A percentile compares a stretch with the other conserved stretches of the same genome.
These are phyloP conservation scores for Drosophila sulfurigaster DNA, from an alignment of 1,140 invertebrate genomes.

Conservation along the genomic window DNA sequence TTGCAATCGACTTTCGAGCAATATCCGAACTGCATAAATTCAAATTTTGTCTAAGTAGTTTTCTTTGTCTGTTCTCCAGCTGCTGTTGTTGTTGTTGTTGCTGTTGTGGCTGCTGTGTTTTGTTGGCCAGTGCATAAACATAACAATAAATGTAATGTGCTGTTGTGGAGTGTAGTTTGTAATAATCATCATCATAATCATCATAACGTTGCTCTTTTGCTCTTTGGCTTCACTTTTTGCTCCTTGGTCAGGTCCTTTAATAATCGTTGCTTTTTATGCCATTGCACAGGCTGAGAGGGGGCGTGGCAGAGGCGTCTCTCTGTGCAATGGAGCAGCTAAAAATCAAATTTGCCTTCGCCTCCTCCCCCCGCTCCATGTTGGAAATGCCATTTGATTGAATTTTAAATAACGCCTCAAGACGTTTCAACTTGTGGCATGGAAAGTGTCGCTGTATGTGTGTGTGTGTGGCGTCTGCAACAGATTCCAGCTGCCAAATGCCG, in stretches of 20 bases:
- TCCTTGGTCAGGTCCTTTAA: constrained; percentile 43
- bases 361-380: background rate
- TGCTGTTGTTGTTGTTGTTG: background rate
- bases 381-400: constrained; percentile 68
- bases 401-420: constrained; percentile 57
- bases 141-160: constrained; percentile 50
- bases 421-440: constrained; percentile 18
- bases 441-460: background rate
- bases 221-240: background rate
- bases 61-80: background rate
- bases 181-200: constrained; percentile 50
- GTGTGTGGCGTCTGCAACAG: background rate
- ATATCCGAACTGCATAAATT: constrained; percentile 41
- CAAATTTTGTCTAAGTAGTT: constrained; percentile 26
- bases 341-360: constrained; percentile 41
- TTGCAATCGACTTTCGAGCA: background rate
- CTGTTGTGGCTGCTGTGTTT: background rate
- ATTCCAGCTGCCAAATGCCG: constrained; percentile 10
- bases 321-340: constrained; percentile 40
- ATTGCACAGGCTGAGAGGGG: constrained; percentile 22
- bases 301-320: background rate
- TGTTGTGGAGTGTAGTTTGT: constrained; percentile 39
- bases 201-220: constrained; percentile 16
- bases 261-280: constrained; percentile 72
- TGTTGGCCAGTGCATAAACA: constrained; percentile 45